Conservation (phyloP, 2,888 invertebrate species). For the Drosophila colorata region DNA sequence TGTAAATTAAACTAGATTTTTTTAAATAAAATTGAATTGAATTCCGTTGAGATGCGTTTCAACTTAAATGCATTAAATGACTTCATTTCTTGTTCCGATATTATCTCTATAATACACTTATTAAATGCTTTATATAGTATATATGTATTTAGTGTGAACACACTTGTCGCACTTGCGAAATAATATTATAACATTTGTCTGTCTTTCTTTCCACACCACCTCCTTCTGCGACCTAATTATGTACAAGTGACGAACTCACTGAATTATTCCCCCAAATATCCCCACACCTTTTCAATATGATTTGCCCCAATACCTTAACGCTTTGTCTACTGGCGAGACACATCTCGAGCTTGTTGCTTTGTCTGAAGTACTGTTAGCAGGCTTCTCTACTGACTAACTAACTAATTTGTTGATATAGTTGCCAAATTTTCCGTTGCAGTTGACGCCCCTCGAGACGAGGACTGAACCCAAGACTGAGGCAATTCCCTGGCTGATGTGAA, state of each 20-base stretch:
- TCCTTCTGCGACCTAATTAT: conserved; percentile 23
- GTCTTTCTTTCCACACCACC: neutral
- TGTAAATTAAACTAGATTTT: too few species aligned
- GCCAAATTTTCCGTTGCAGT: conserved; percentile 45
- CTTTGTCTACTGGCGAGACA: neutral
- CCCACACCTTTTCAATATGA: too few species aligned
- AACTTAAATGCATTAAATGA: conserved; percentile 27
- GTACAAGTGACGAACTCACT: conserved; percentile 41
- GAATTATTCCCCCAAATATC: neutral
- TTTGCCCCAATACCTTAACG: conserved; percentile 1
- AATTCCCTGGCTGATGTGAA: conserved; percentile 17
- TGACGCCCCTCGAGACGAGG: conserved; percentile 1
- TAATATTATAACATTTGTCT: neutral
- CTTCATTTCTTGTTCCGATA: conserved; percentile 9
- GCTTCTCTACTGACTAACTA: conserved; percentile 67
- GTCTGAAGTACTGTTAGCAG: neutral
- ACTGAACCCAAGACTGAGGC: conserved; percentile 19
- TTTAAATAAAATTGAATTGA: conserved; percentile 21
- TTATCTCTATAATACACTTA: conserved; percentile 26
- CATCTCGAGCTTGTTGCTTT: neutral
- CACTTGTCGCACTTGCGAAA: conserved; percentile 10
- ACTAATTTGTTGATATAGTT: conserved; percentile 83
- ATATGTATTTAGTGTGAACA: conserved; percentile 33
- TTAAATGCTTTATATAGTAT: conserved; percentile 8
- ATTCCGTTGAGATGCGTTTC: conserved; percentile 22